Percentiles rank a stretch among this genome's conserved stretches.
Evolutionary conservation across 2,113 vertebrate genomes (phyloP).

Genomic region (Ranitomeya variabilis): DNA sequence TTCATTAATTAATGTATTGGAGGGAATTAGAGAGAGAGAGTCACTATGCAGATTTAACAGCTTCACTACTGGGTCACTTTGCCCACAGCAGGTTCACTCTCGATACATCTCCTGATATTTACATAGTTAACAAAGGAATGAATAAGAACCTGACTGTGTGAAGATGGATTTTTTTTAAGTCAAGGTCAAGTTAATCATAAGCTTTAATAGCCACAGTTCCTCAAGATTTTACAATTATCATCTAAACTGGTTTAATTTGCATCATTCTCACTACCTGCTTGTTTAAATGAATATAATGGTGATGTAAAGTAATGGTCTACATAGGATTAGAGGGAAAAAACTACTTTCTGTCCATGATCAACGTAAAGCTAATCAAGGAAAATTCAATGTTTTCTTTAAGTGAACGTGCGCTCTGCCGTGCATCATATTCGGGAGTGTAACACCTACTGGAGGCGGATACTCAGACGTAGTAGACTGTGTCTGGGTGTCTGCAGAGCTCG

Average conservation of each 20-base stretch:
- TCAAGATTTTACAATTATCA: neutral
- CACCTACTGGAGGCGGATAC: no score
- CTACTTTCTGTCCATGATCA: neutral
- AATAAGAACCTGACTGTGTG: neutral
- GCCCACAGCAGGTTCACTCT: neutral
- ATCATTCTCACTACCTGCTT: neutral
- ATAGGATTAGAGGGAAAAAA: neutral
- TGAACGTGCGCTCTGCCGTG: no score
- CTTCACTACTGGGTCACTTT: neutral
- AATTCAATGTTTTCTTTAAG: neutral
- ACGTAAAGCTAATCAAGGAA: neutral
- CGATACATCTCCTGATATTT: neutral
- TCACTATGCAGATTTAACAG: neutral
- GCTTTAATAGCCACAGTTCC: neutral
- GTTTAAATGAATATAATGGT: neutral
- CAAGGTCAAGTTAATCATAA: neutral
- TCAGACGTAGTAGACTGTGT: no score
- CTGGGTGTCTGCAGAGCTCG: no score
- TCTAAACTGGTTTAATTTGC: no score
- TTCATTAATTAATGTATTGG: slow-evolving; percentile 40
- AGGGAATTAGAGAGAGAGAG: neutral
- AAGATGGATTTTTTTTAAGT: neutral
- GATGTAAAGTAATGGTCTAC: neutral
- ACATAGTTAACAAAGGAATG: neutral
- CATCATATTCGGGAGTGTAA: no score